phyloP scores from a whole-genome alignment of 2,888 invertebrate genomes.

The Chloroclysta siterata region DNA sequence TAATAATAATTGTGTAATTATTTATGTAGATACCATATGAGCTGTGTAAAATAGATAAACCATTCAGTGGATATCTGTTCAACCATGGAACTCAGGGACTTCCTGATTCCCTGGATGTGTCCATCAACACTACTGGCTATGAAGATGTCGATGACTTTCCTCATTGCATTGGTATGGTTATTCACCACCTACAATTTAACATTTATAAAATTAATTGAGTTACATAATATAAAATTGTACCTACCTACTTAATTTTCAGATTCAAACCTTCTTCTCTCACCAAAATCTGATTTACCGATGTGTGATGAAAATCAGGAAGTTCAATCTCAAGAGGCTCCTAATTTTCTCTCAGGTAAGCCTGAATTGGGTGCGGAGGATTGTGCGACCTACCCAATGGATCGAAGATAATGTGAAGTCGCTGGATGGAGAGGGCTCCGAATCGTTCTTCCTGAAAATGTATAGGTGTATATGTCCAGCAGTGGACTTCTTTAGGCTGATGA shows the following conservation, averaged over 20 bases:
- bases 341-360: slow-evolving; percentile 68
- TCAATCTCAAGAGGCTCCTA: slow-evolving; percentile 67
- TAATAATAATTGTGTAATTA: neutral
- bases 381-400: too few species aligned
- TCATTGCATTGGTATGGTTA: slow-evolving; percentile 62
- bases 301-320: slow-evolving; percentile 51
- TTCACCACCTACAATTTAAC: neutral
- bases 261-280: slow-evolving; percentile 71
- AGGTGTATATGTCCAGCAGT: too few species aligned
- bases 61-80: slow-evolving; percentile 61
- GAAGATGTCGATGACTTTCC: slow-evolving; percentile 70
- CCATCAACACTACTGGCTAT: slow-evolving; percentile 67
- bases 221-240: too few species aligned
- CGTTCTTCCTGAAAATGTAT: too few species aligned
- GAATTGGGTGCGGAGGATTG: too few species aligned
- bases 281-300: slow-evolving; percentile 66
- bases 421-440: too few species aligned
- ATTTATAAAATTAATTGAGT: neutral
- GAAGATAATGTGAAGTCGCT: too few species aligned
- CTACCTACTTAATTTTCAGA: slow-evolving; percentile 53
- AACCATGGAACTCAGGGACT: slow-evolving; percentile 62
- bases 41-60: slow-evolving; percentile 43
- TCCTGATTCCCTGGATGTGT: slow-evolving; percentile 66
- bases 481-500: too few species aligned
- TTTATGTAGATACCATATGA: slow-evolving; percentile 44